Conservation (phyloP, 1,140 invertebrate species). For the Nixonia krombeini region DNA sequence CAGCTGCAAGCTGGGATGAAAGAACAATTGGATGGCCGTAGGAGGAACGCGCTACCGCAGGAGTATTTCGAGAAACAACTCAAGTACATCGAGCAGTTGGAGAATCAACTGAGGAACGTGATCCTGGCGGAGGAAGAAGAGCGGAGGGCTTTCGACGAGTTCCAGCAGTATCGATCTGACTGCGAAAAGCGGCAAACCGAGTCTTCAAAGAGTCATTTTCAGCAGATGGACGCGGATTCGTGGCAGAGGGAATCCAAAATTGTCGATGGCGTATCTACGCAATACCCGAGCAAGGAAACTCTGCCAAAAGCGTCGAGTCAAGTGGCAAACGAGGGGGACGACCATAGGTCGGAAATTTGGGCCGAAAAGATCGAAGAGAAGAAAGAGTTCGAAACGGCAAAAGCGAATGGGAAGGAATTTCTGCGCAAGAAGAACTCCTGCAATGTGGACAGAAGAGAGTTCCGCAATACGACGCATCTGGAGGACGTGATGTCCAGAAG, state of each 20-base stretch:
- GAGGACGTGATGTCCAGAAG: background rate
- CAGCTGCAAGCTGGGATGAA: slow-evolving; percentile 57
- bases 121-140: slow-evolving; percentile 57
- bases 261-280: no score
- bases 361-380: slow-evolving; percentile 2
- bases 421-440: background rate
- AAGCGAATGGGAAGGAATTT: slow-evolving; percentile 3
- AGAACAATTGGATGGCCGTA: slow-evolving; percentile 39
- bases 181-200: no score
- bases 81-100: slow-evolving; percentile 76
- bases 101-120: slow-evolving; percentile 60
- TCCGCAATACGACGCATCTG: slow-evolving; percentile 9
- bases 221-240: no score
- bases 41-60: slow-evolving; percentile 76
- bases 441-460: background rate
- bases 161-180: no score
- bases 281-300: no score
- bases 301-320: no score
- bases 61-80: slow-evolving; percentile 80
- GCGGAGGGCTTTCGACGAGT: slow-evolving; percentile 34
- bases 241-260: no score
- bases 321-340: no score
- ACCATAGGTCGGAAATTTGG: no score
- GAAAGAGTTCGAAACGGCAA: slow-evolving; percentile 1
- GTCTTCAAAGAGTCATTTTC: no score